A percentile compares a stretch with the other conserved stretches of the same genome.
These are phyloP conservation scores for Actenoides lindsayi DNA, from an alignment of 2,113 vertebrate genomes.

Conservation along the genomic window DNA sequence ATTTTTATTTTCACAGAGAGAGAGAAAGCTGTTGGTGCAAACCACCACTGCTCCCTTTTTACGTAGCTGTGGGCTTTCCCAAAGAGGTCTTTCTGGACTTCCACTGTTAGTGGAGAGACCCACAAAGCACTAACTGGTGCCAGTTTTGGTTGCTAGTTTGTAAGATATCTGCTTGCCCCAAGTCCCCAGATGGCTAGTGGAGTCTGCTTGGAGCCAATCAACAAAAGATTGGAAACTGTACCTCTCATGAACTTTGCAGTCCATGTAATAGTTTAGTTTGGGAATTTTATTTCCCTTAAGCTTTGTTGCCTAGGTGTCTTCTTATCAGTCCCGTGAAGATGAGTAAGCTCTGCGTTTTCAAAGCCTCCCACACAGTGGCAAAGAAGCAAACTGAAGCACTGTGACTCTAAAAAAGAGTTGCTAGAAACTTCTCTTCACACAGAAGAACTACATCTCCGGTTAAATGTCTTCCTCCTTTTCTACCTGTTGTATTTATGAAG, in stretches of 20 bases:
- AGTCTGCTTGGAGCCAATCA: background rate
- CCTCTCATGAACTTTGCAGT: background rate
- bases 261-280: background rate
- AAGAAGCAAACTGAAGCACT: conserved; percentile 15
- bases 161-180: background rate
- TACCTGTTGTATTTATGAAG: background rate
- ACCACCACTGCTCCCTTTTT: fast-evolving
- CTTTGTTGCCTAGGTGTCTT: conserved; percentile 64
- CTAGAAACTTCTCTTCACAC: conserved; percentile 29
- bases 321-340: conserved; percentile 55
- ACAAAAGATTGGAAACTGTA: background rate
- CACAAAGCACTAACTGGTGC: background rate
- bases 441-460: background rate
- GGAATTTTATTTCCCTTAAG: conserved; percentile 21
- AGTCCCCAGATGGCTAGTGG: background rate
- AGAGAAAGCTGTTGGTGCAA: background rate
- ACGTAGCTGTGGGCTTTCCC: background rate
- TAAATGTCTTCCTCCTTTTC: background rate
- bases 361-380: conserved; percentile 58
- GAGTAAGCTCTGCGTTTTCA: conserved; percentile 63
- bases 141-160: background rate
- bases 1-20: background rate
- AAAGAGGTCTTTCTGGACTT: background rate
- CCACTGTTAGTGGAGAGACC: background rate
- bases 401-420: background rate